Evolutionary conservation across 1,140 invertebrate species (phyloP), one percentile per base, ranked within the genome.

Genomic region (Portunus trituberculatus): DNA sequence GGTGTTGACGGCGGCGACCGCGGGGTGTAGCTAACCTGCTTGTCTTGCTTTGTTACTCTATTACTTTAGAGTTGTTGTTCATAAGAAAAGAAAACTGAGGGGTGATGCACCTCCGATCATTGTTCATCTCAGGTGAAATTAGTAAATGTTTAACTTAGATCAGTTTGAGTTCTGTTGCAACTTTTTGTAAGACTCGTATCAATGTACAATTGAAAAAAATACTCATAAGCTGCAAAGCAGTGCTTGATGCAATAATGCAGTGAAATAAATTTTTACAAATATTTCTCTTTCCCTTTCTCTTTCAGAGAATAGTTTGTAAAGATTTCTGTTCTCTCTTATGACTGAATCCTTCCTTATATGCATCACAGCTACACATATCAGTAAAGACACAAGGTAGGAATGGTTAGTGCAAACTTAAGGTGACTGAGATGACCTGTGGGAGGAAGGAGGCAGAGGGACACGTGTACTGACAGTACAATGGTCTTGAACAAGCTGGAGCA

Each of bases 111-210:
- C 67, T 76, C 67, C 12, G 1, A 25, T 76, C 67, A 76, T 76
- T 76, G 67, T n/a, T 76, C 4, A 76, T 76, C 67, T 76, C 67
- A 76, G 67, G 67, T 76, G 67, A 76, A 25, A n/a, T 76, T n/a
- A 76, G 25, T 76, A 76, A 76, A 76, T 76, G 67, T 76, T 76
- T n/a, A 76, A 76, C 67, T n/a, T 76, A 76, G 67, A 76, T 76
- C 67, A 76, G 67, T 76, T 76, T 76, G 52, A 76, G 20, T 76
- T 76, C 20, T 76, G 67, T 76, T 76, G 67, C 67, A 76, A n/a
- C n/a, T 59, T 59, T 59, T 59, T 59, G 52, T 59, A 20, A n/a
- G 25, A 76, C 12, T 76, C 20, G 20, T 76, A 76, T 76, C 6
- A 76, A 12, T 76, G 67, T 76, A 76, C 67, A 76, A 76, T 25